A percentile compares a stretch with the other conserved stretches of the same genome.
Evolutionary conservation across 2,797 vertebrate genomes (phyloP).

Genomic region (Gila robusta): DNA sequence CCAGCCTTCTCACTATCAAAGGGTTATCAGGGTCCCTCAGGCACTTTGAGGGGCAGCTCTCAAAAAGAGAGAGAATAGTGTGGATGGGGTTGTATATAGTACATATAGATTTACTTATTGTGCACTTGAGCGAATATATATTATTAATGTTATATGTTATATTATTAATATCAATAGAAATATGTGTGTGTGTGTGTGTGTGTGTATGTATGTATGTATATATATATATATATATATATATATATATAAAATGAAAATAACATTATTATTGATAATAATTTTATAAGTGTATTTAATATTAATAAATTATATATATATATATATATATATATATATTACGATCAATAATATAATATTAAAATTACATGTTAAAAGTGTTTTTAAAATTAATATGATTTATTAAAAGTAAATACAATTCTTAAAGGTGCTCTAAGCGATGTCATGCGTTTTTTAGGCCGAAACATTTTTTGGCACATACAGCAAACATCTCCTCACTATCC

Average conservation of each 20-base stretch:
- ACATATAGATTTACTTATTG: constrained; percentile 8
- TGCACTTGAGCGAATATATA: background rate
- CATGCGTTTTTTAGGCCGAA: too few species aligned
- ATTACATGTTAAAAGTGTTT: too few species aligned
- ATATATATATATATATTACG: too few species aligned
- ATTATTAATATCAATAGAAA: background rate
- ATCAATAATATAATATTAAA: too few species aligned
- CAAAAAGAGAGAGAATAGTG: constrained; percentile 70
- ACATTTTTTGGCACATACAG: too few species aligned
- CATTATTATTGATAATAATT: background rate
- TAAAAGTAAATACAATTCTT: too few species aligned
- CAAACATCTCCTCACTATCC: too few species aligned
- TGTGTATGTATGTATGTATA: background rate
- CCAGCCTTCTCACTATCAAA: constrained; percentile 79
- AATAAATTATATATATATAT: background rate
- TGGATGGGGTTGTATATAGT: constrained; percentile 43
- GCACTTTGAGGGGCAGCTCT: constrained; percentile 74
- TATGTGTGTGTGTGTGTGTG: background rate
- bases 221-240: too few species aligned
- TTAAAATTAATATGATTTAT: too few species aligned
- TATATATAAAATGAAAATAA: background rate
- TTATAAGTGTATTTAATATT: background rate
- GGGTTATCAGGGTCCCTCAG: constrained; percentile 82
- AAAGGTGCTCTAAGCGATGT: too few species aligned
- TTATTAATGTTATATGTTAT: background rate